phyloP scores from a whole-genome alignment of 2,113 vertebrate genomes.

The Brachirus orientalis region DNA sequence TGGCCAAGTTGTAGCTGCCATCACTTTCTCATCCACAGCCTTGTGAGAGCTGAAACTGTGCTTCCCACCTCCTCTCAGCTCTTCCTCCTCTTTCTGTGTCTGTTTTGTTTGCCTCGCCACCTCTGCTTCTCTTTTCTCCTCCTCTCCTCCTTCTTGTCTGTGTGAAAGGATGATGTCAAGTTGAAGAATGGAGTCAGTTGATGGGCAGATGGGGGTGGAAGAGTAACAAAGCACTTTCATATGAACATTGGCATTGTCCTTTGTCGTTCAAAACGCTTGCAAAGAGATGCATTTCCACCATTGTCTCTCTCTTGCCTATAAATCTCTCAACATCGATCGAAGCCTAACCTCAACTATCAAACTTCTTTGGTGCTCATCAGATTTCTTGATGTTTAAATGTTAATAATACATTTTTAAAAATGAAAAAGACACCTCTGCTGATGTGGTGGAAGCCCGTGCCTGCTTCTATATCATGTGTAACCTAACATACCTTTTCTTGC shows the following conservation, averaged over 20 bases:
- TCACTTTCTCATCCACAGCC: slow-evolving; percentile 83
- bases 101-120: slow-evolving; percentile 42
- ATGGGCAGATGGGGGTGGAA: slow-evolving; percentile 62
- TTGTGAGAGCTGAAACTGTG: slow-evolving; percentile 51
- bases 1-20: slow-evolving; percentile 83
- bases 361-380: slow-evolving; percentile 35
- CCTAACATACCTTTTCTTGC: slow-evolving; percentile 38
- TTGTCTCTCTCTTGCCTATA: slow-evolving; percentile 22
- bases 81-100: slow-evolving; percentile 28
- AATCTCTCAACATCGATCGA: slow-evolving; percentile 28
- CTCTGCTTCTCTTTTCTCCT: slow-evolving; percentile 38
- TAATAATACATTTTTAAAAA: slow-evolving; percentile 1
- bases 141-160: slow-evolving; percentile 49
- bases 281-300: slow-evolving; percentile 8
- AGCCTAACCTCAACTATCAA: slow-evolving; percentile 44
- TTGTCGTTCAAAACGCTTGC: slow-evolving; percentile 46
- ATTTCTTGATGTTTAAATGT: not conserved
- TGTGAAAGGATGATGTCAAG: slow-evolving; percentile 67
- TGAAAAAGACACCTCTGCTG: slow-evolving; percentile 17
- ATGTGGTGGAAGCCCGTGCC: slow-evolving; percentile 44
- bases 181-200: slow-evolving; percentile 68
- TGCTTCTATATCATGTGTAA: slow-evolving; percentile 47
- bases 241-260: slow-evolving; percentile 45
- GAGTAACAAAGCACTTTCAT: slow-evolving; percentile 62
- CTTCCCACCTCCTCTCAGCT: slow-evolving; percentile 54